Evolutionary conservation across 1,140 invertebrate genomes (phyloP).

Genomic region (Trinorchestia longiramus): DNA sequence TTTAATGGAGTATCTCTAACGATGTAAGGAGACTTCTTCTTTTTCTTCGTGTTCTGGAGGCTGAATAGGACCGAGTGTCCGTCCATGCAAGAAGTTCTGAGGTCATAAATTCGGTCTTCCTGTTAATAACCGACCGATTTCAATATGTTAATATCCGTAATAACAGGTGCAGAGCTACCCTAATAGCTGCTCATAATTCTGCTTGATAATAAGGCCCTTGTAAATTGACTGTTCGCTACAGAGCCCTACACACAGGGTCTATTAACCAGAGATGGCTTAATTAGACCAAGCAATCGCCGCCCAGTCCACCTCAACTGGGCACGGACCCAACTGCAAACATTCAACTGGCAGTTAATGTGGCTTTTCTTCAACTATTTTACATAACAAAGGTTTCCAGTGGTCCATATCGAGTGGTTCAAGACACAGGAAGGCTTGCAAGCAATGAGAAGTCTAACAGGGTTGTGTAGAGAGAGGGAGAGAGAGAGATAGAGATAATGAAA

Average conservation of each 20-base stretch:
- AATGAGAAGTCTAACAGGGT: no score
- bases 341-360: background rate
- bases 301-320: no score
- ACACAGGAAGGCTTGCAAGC: no score
- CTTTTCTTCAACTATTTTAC: no score
- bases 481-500: no score
- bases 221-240: background rate
- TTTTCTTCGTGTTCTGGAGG: background rate
- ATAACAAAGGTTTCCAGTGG: no score
- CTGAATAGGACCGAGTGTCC: background rate
- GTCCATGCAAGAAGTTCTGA: background rate
- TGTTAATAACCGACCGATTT: constrained; percentile 28
- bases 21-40: background rate
- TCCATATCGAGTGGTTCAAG: no score
- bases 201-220: background rate
- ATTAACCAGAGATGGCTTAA: background rate
- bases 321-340: background rate
- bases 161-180: background rate
- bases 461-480: no score
- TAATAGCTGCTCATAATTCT: constrained; percentile 4
- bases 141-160: constrained; percentile 45
- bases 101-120: background rate
- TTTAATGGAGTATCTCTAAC: constrained; percentile 2
- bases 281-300: background rate
- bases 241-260: background rate